Conservation (phyloP, 2,797 vertebrate genomes). For the Euthynnus affinis region DNA sequence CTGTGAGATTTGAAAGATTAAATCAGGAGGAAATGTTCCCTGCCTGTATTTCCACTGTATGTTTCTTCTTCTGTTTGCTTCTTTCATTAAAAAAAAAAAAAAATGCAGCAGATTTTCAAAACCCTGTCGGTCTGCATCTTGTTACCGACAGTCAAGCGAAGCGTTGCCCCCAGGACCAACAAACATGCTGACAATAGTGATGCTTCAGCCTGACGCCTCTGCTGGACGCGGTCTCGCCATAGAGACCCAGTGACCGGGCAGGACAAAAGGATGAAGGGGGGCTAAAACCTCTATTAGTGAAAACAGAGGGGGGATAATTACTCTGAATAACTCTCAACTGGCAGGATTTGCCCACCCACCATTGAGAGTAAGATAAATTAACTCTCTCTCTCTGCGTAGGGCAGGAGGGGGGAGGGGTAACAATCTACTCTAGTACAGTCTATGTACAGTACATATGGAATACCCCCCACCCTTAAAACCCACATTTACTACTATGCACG, state of each 20-base stretch:
- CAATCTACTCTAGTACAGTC: slow-evolving; percentile 45
- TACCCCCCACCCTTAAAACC: slow-evolving; percentile 27
- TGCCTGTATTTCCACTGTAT: neutral
- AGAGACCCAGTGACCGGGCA: slow-evolving; percentile 49
- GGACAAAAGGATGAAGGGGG: slow-evolving; percentile 57
- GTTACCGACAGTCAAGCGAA: slow-evolving; percentile 18
- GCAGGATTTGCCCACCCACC: slow-evolving; percentile 71
- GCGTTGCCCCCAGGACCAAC: slow-evolving; percentile 47
- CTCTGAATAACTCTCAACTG: slow-evolving; percentile 74
- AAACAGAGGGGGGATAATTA: slow-evolving; percentile 74
- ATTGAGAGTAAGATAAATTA: slow-evolving; percentile 70
- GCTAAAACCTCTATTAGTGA: slow-evolving; percentile 65
- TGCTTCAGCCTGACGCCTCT: slow-evolving; percentile 36
- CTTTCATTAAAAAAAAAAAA: neutral
- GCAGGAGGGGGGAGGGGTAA: slow-evolving; percentile 13
- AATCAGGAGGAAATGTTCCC: neutral
- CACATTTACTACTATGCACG: slow-evolving; percentile 68
- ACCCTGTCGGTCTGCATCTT: slow-evolving; percentile 36
- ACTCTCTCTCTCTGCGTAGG: slow-evolving; percentile 51
- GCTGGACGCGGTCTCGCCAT: slow-evolving; percentile 35
- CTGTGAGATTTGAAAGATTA: slow-evolving; percentile 12
- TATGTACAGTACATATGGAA: slow-evolving; percentile 58
- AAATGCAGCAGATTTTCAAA: slow-evolving; percentile 7
- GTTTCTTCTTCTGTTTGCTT: slow-evolving; percentile 1
- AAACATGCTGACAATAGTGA: slow-evolving; percentile 52